phyloP scores from a whole-genome alignment of 2,888 invertebrate species.

The Philereme vetulata region DNA sequence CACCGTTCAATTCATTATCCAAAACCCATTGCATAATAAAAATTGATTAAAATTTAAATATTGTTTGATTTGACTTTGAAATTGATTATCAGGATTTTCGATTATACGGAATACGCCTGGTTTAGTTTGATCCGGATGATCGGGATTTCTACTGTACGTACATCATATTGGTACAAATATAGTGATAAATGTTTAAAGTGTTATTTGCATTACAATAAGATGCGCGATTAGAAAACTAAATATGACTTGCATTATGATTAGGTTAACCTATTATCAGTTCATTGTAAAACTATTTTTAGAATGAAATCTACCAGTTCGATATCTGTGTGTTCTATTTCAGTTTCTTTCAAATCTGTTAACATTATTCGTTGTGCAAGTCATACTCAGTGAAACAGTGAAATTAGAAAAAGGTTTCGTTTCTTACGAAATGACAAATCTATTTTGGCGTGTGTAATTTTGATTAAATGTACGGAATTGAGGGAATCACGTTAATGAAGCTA shows the following conservation, averaged over 20 bases:
- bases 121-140: too few species aligned
- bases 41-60: too few species aligned
- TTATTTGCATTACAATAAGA: slow-evolving; percentile 13
- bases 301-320: background rate
- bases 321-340: slow-evolving; percentile 8
- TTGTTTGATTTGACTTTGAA: too few species aligned
- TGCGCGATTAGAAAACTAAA: slow-evolving; percentile 33
- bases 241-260: slow-evolving; percentile 14
- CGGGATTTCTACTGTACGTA: slow-evolving; percentile 34
- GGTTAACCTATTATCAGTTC: background rate
- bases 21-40: too few species aligned
- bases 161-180: slow-evolving; percentile 60
- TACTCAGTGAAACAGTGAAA: slow-evolving; percentile 23
- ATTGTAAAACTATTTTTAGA: slow-evolving; percentile 6
- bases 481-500: slow-evolving; percentile 49
- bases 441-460: too few species aligned
- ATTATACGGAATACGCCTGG: too few species aligned
- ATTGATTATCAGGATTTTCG: too few species aligned
- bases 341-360: background rate
- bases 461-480: slow-evolving; percentile 61
- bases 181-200: slow-evolving; percentile 34
- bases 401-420: slow-evolving; percentile 36
- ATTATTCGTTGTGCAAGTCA: slow-evolving; percentile 10
- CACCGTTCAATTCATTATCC: too few species aligned
- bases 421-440: slow-evolving; percentile 19